These are phyloP conservation scores for Drosophila eugracilis DNA, from an alignment of 1,140 invertebrate genomes.

Conservation along the genomic window DNA sequence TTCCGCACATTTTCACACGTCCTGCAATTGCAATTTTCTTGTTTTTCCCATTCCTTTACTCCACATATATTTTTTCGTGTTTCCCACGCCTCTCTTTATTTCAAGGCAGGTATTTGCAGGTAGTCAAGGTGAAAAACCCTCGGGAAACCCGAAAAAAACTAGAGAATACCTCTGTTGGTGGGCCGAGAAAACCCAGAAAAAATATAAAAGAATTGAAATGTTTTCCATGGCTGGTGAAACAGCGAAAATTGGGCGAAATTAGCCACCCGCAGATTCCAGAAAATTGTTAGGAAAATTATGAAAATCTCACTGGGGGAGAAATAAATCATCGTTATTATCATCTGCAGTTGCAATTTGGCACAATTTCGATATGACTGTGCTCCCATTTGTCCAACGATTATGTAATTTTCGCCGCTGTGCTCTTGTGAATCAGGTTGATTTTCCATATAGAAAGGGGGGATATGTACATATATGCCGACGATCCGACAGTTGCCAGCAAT, in stretches of 20 bases:
- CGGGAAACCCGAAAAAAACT: conserved; percentile 40
- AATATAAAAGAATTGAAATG: conserved; percentile 10
- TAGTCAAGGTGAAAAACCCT: conserved; percentile 32
- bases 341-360: conserved; percentile 61
- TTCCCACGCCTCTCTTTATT: conserved; percentile 61
- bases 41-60: conserved; percentile 8
- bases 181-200: conserved; percentile 30
- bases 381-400: conserved; percentile 30
- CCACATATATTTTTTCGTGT: conserved; percentile 11
- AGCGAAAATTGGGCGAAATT: conserved; percentile 68
- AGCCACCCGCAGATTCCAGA: conserved; percentile 58
- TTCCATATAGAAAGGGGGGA: conserved; percentile 5
- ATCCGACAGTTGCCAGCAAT: conserved; percentile 49
- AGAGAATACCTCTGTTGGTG: conserved; percentile 67
- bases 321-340: conserved; percentile 50
- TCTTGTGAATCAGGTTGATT: conserved; percentile 52
- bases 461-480: conserved; percentile 11
- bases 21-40: conserved; percentile 66
- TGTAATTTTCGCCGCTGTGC: conserved; percentile 42
- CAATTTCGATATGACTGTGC: conserved; percentile 41
- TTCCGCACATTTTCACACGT: conserved; percentile 73
- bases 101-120: conserved; percentile 45
- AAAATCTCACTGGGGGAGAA: conserved; percentile 21
- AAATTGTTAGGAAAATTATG: conserved; percentile 36
- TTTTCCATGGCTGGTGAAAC: conserved; percentile 15